A percentile compares a stretch with the other conserved stretches of the same genome.
Conservation (phyloP, 2,113 vertebrate genomes). For the Gavia stellata region DNA sequence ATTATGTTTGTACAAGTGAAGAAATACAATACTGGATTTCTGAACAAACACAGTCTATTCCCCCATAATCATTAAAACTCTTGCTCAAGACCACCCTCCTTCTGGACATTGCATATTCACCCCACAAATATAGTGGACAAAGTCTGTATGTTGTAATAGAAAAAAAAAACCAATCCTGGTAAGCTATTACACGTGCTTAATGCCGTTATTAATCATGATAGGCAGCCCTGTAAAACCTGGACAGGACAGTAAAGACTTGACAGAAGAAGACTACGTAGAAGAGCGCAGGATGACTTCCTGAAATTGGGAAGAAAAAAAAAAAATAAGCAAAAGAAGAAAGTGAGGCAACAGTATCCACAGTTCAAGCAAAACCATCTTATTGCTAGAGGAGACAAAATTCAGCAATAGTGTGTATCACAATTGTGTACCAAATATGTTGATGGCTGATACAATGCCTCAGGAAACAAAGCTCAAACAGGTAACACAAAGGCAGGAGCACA, state of each 20-base stretch:
- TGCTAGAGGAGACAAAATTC: background rate
- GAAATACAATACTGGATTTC: background rate
- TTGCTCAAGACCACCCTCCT: background rate
- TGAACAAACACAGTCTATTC: background rate
- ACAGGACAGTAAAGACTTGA: background rate
- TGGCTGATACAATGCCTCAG: background rate
- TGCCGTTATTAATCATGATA: background rate
- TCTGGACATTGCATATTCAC: rapidly evolving
- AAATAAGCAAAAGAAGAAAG: background rate
- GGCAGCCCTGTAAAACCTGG: background rate
- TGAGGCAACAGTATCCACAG: background rate
- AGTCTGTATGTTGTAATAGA: background rate
- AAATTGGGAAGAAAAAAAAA: background rate
- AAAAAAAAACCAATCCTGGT: background rate
- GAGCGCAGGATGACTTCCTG: background rate
- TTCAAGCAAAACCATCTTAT: background rate
- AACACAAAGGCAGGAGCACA: background rate
- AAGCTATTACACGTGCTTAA: background rate
- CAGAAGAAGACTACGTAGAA: background rate
- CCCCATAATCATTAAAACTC: background rate
- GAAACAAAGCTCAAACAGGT: background rate
- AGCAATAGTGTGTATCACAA: background rate
- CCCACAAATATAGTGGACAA: background rate
- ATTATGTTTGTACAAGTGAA: background rate
- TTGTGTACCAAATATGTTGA: background rate